phyloP scores from a whole-genome alignment of 2,797 vertebrate species.

The Brachymystax lenok region DNA sequence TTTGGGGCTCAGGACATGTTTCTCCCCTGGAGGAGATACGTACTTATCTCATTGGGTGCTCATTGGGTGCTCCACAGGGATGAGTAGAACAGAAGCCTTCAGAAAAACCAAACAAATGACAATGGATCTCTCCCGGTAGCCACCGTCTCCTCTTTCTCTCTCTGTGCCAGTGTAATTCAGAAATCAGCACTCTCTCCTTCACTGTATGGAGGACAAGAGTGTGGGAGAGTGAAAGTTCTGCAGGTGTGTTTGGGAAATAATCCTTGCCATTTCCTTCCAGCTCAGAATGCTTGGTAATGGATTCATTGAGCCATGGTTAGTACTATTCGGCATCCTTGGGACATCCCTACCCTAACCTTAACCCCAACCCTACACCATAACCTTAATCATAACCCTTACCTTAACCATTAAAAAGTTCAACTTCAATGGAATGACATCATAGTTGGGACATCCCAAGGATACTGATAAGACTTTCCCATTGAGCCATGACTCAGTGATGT shows the following conservation, averaged over 20 bases:
- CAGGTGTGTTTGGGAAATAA: background rate
- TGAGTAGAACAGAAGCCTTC: too few species aligned
- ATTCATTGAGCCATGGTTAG: background rate
- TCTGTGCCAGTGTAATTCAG: background rate
- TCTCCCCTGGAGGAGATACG: background rate
- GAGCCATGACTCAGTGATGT: background rate
- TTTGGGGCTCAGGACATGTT: background rate
- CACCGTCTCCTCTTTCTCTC: background rate
- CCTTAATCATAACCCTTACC: too few species aligned
- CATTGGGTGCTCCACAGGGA: background rate
- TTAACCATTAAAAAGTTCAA: too few species aligned
- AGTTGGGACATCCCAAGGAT: too few species aligned
- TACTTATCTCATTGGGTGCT: background rate
- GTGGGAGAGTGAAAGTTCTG: background rate
- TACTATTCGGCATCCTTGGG: too few species aligned
- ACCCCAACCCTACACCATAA: too few species aligned
- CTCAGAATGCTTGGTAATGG: background rate
- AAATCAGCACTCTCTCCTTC: background rate
- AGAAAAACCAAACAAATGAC: background rate
- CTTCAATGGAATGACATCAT: too few species aligned
- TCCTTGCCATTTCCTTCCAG: background rate
- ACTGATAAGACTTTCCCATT: too few species aligned
- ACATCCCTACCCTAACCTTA: too few species aligned
- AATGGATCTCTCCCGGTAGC: background rate
- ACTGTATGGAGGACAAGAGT: background rate